phyloP scores from a whole-genome alignment of 2,888 invertebrate species.

The Laspeyria flexula region DNA sequence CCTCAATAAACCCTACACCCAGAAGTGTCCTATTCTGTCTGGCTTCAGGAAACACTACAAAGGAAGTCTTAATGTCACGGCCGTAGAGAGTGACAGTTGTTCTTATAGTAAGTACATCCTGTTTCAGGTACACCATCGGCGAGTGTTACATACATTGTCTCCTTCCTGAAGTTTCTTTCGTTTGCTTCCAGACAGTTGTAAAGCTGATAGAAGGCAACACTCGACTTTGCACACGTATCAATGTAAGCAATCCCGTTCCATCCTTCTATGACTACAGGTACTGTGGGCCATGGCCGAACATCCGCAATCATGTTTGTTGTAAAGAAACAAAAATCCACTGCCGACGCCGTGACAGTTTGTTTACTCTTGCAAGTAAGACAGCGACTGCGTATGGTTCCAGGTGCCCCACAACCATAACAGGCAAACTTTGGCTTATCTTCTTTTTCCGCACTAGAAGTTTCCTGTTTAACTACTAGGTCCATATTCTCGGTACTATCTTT shows the following conservation, averaged over 20 bases:
- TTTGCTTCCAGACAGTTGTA: constrained; percentile 7
- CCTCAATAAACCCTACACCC: constrained; percentile 9
- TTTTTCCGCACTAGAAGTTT: neutral
- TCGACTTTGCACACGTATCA: constrained; percentile 22
- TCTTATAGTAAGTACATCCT: constrained; percentile 7
- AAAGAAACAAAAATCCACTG: constrained; percentile 11
- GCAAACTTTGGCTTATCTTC: constrained; percentile 16
- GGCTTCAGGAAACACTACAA: constrained; percentile 1
- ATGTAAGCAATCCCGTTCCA: constrained; percentile 13
- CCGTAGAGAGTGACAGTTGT: constrained; percentile 1
- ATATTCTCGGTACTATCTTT: neutral
- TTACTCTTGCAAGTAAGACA: constrained; percentile 15
- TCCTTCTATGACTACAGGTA: constrained; percentile 4
- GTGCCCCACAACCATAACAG: constrained; percentile 30
- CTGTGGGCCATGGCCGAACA: constrained; percentile 9
- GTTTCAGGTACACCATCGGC: constrained; percentile 20
- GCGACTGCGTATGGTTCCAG: constrained; percentile 17
- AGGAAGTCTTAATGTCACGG: neutral
- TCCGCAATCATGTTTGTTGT: constrained; percentile 6
- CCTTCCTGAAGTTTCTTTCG: constrained; percentile 5
- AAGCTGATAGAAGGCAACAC: constrained; percentile 12
- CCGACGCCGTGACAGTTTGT: neutral
- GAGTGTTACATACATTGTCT: constrained; percentile 10
- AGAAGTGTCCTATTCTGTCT: constrained; percentile 5
- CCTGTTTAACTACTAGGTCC: neutral